Base-by-base conservation (phyloP, 1,140 invertebrate species). In the Orchestia grillus region DNA sequence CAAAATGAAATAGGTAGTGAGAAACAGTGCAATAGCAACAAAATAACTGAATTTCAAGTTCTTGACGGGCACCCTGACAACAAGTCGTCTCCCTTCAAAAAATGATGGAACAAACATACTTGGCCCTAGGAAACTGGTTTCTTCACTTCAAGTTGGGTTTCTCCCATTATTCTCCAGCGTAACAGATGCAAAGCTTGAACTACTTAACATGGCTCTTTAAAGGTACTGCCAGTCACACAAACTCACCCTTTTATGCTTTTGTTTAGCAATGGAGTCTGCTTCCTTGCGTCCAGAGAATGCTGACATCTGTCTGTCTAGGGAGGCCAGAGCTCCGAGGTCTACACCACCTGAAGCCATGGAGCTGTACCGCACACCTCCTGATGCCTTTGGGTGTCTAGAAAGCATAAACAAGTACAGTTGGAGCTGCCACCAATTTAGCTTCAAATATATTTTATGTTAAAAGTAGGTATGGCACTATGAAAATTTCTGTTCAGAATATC, bases 291-390 rank as follows among this genome's bases (percentile, higher is more conserved):
- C 92, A 45, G 92, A 44, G 40, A 15, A 3, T 11, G 44, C 40
- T 11, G 44, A 40, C 36, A 94, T 40, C 36, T 94, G 92, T 47
- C 44, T 44, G 44, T 94, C 92, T 44, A 94, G 92, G 36, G 44
- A 44, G 40, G 92, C 92, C 44, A 94, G 92, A 36, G 92, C 92
- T 15, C 92, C 92, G 40, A 94, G 92, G 40, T 94, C 92, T n/a
- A 94, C 92, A 94, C 92, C 92, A 28, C 92, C 44, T n/a, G 92
- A 40, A n/a, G 92, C 44, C 44, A 47, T 47, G 11, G 92, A 94
- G 43, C 40, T 47, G 44, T 47, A 45, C 44, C 92, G 43, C 44
- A 94, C 36, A 47, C 92, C 92, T 47, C 19, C 4, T 94, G 92
- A 40, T 45, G 92, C 6, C 44, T 94, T 94, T 40, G 92, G 43